Evolutionary conservation across 2,113 vertebrate genomes (phyloP).

Genomic region (Struthidea cinerea): DNA sequence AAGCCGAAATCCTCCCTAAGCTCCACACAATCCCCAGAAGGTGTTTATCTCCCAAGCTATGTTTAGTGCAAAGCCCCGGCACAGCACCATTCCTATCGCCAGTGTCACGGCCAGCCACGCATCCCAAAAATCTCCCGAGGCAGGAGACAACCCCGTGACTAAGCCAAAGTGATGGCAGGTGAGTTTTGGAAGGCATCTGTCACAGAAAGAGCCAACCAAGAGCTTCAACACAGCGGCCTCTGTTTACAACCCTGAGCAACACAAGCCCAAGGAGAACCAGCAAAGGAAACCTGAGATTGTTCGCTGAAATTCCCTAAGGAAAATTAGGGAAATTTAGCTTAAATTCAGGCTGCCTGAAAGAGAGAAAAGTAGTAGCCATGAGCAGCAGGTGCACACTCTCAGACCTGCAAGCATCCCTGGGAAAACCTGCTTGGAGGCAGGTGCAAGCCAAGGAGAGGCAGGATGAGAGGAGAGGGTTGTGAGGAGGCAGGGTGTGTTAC

Average conservation of each 20-base stretch:
- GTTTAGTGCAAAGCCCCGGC: not conserved
- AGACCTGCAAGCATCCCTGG: fast-evolving
- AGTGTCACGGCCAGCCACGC: not conserved
- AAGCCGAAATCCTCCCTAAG: not conserved
- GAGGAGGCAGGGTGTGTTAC: not conserved
- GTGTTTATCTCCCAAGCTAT: conserved; percentile 30
- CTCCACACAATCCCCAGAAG: conserved; percentile 5
- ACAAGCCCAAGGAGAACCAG: not conserved
- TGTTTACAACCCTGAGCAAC: not conserved
- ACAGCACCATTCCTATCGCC: not conserved
- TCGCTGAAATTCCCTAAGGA: not conserved
- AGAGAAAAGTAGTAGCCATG: not conserved
- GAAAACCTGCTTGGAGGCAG: fast-evolving
- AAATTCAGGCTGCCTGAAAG: not conserved
- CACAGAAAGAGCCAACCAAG: not conserved
- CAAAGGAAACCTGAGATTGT: not conserved
- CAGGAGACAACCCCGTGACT: not conserved
- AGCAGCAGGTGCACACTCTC: not conserved
- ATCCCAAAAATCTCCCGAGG: not conserved
- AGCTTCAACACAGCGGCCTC: fast-evolving
- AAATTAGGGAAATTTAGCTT: not conserved
- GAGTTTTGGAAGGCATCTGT: not conserved
- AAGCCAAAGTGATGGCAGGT: not conserved
- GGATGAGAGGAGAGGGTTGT: not conserved
- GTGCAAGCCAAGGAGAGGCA: not conserved